Percentiles rank a stretch among this genome's conserved stretches.
phyloP scores from a whole-genome alignment of 2,888 invertebrate species.

The Nudaria mundana region DNA sequence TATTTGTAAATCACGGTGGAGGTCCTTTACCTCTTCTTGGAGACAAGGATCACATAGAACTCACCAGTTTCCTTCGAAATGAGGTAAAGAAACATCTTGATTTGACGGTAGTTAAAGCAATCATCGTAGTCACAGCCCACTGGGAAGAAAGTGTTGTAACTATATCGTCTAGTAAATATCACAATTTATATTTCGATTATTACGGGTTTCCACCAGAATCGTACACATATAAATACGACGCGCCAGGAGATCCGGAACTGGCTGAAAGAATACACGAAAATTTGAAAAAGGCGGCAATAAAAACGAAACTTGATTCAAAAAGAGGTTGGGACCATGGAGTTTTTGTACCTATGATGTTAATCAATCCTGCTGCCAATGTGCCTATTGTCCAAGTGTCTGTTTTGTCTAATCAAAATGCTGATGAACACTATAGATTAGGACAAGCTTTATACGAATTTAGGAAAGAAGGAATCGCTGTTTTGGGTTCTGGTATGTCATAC shows the following conservation, averaged over 20 bases:
- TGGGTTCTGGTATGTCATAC: conserved; percentile 74
- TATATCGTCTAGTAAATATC: conserved; percentile 67
- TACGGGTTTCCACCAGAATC: conserved; percentile 73
- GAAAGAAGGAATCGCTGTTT: conserved; percentile 64
- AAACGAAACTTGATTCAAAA: conserved; percentile 58
- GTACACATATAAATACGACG: conserved; percentile 67
- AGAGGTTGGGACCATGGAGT: conserved; percentile 78
- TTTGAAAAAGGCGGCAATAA: conserved; percentile 56
- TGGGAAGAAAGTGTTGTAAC: conserved; percentile 68
- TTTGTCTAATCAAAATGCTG: conserved; percentile 56
- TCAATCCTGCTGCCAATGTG: conserved; percentile 65
- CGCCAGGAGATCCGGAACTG: conserved; percentile 62
- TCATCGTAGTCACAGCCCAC: conserved; percentile 71
- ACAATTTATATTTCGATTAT: conserved; percentile 70
- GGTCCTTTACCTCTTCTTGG: conserved; percentile 69
- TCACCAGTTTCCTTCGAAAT: conserved; percentile 62
- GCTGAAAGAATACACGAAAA: conserved; percentile 55
- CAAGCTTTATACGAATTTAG: conserved; percentile 56
- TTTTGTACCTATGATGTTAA: conserved; percentile 74
- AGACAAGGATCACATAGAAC: conserved; percentile 61
- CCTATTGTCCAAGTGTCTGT: conserved; percentile 72
- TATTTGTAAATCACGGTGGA: conserved; percentile 74
- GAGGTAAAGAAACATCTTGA: conserved; percentile 64
- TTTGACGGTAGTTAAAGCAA: conserved; percentile 62
- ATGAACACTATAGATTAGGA: conserved; percentile 63